Conservation (phyloP, 2,113 vertebrate species). For the Solea senegalensis region DNA sequence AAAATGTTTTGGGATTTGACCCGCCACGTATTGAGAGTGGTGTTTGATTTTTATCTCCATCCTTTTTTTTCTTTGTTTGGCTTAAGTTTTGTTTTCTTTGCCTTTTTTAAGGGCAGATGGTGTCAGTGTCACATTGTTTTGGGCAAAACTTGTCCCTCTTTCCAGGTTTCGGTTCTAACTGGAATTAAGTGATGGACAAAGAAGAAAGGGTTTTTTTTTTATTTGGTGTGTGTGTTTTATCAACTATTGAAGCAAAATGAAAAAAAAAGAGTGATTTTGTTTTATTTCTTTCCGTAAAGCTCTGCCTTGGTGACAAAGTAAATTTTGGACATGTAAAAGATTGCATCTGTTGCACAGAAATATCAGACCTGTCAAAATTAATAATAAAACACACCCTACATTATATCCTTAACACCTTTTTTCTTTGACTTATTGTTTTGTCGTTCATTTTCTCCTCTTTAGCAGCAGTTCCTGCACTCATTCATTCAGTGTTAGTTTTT, state of each 20-base stretch:
- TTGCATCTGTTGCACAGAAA: conserved; percentile 71
- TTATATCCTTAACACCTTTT: conserved; percentile 68
- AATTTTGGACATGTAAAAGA: conserved; percentile 69
- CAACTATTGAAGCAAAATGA: conserved; percentile 39
- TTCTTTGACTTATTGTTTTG: conserved; percentile 50
- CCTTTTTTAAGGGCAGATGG: conserved; percentile 52
- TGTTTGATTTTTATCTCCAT: conserved; percentile 63
- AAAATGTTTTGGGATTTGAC: conserved; percentile 63
- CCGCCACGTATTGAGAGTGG: conserved; percentile 58
- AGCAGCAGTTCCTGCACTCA: conserved; percentile 8
- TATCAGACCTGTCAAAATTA: conserved; percentile 68
- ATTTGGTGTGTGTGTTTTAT: conserved; percentile 65
- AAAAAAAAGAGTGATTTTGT: conserved; percentile 34
- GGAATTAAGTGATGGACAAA: conserved; percentile 69
- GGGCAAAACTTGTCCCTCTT: conserved; percentile 52
- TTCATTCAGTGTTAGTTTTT: conserved; percentile 17
- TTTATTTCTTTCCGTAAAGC: conserved; percentile 59
- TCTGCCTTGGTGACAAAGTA: conserved; percentile 63
- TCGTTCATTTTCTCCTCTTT: conserved; percentile 34
- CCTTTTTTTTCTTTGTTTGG: conserved; percentile 50
- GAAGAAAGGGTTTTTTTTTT: conserved; percentile 12
- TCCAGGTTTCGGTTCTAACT: conserved; percentile 69
- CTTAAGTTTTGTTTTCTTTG: conserved; percentile 59
- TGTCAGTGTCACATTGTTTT: conserved; percentile 56
- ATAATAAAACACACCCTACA: conserved; percentile 75